A percentile compares a stretch with the other conserved stretches of the same genome.
phyloP scores from a whole-genome alignment of 1,140 invertebrate species.

The Pseudobourletiella spinata region DNA sequence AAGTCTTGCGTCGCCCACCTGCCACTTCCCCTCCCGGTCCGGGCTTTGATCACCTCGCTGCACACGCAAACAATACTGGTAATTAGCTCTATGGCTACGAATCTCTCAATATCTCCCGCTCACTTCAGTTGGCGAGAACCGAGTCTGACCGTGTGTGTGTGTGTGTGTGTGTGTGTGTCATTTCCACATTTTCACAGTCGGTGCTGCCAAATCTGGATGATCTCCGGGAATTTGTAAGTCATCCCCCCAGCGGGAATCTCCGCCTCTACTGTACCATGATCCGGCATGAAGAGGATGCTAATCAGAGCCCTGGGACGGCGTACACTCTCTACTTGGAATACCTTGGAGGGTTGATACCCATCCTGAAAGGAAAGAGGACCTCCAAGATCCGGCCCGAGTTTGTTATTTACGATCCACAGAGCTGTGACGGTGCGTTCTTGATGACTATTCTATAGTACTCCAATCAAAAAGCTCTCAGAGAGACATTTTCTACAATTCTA shows the following conservation, averaged over 20 bases:
- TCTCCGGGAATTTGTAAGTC: constrained; percentile 78
- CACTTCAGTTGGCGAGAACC: no score
- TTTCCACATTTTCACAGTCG: constrained; percentile 54
- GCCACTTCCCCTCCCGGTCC: constrained; percentile 74
- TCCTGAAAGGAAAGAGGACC: constrained; percentile 88
- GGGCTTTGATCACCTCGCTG: constrained; percentile 71
- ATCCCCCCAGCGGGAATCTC: constrained; percentile 70
- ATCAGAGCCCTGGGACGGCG: constrained; percentile 56
- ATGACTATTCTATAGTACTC: no score
- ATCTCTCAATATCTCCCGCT: no score
- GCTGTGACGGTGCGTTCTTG: constrained; percentile 49
- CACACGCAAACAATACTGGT: constrained; percentile 94
- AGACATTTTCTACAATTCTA: no score
- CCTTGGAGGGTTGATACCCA: constrained; percentile 86
- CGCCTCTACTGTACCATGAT: constrained; percentile 94
- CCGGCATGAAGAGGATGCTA: constrained; percentile 69
- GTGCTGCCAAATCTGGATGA: constrained; percentile 79
- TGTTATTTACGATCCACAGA: constrained; percentile 93
- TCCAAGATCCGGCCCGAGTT: constrained; percentile 97
- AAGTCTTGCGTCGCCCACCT: constrained; percentile 53
- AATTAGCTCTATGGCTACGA: no score
- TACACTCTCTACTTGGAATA: constrained; percentile 90
- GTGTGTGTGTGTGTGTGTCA: no score
- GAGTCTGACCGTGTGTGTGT: no score
- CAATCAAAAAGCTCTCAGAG: no score